Evolutionary conservation across 2,113 vertebrate genomes (phyloP).

Genomic region (Dicrurus megarhynchus): DNA sequence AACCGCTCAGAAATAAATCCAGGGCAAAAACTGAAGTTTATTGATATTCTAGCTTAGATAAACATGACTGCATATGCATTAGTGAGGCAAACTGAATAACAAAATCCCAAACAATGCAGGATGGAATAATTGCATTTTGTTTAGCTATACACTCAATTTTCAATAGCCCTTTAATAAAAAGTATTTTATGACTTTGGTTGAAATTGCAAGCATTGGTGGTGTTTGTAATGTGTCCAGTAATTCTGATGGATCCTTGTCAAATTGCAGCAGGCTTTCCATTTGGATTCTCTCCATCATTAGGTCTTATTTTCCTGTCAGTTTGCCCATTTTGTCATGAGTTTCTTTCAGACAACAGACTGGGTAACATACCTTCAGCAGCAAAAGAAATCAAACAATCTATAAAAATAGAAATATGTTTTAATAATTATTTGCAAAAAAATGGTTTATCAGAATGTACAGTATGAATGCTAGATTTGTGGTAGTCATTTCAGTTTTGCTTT

Average conservation of each 20-base stretch:
- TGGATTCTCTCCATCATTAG: constrained; percentile 36
- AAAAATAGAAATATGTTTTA: constrained; percentile 19
- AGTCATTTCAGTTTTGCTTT: not conserved
- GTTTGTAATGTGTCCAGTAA: not conserved
- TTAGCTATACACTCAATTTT: not conserved
- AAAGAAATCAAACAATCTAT: not conserved
- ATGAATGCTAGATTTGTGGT: not conserved
- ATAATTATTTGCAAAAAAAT: constrained; percentile 14
- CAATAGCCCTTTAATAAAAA: not conserved
- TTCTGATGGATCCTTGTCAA: not conserved
- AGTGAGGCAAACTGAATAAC: not conserved
- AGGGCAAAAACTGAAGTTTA: not conserved
- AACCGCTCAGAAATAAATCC: not conserved
- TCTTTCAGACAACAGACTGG: constrained; percentile 38
- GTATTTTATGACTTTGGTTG: not conserved
- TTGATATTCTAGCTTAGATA: not conserved
- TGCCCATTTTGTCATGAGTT: constrained; percentile 49
- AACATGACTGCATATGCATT: not conserved
- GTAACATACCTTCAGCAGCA: constrained; percentile 25
- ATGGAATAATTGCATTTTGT: not conserved
- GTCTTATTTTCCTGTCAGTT: constrained; percentile 58
- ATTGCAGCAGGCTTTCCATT: constrained; percentile 25
- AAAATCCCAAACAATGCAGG: not conserved
- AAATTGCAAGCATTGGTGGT: not conserved
- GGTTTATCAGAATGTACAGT: not conserved